Base-by-base conservation (phyloP, 2,113 vertebrate genomes). In the Polyodon spathula region DNA sequence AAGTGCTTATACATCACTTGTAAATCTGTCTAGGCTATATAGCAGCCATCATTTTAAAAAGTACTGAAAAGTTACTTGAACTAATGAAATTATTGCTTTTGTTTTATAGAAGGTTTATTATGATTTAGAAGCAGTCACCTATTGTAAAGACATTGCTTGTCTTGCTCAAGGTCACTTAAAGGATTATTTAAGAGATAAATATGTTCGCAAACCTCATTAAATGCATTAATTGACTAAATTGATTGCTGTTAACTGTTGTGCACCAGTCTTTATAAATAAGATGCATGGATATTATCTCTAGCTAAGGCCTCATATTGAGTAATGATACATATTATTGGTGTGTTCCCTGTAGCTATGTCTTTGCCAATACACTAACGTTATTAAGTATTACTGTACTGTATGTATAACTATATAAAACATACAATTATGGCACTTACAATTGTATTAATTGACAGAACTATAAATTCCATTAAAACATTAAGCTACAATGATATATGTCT, bases 121-220 rank as follows among this genome's bases (percentile, higher is more conserved):
- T 63, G 59, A 56, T 61, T 59, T 63, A 54, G 56, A 63, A 63
- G 50, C 59, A 64, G 64, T 66, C 67, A 63, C 42, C 14, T 55
- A 53, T 39, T 41, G 53, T 56, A 38, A 63, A 58, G 60, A 37
- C 41, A 46, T 58, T 54, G 37, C 11, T 8, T 14, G 38, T 64
- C 52, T 58, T 42, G 43, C 39, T 67, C 50, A 67, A 67, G 57
- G 71, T 67, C 63, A 56, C 60, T 14, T 17, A 54, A 17, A 46
- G 44, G 42, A 64, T 67, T 59, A 62, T 63, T 61, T 56, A 54
- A 41, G 58, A 54, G 39, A 54, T 41, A 54, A 52, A 40, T 58
- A 59, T 8, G 41, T 53, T 60, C 40, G 57, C 46, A 14, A 53
- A 63, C 52, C 27, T 27, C 52, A 56, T 55, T 46, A 59, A 59